Evolutionary conservation across 2,888 invertebrate species (phyloP).

Genomic region (Campopleginae sp.): DNA sequence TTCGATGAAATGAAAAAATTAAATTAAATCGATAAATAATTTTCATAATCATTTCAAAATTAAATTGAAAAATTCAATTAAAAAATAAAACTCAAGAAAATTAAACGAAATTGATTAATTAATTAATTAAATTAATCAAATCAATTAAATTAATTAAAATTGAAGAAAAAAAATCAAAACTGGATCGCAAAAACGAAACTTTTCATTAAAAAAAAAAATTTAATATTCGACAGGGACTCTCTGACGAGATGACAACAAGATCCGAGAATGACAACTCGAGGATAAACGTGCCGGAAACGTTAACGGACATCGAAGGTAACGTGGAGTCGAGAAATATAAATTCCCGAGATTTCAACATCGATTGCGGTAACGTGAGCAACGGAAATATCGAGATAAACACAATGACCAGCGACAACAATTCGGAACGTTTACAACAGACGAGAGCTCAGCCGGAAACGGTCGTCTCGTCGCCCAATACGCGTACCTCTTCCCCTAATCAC

Average conservation of each 20-base stretch:
- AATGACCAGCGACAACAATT: conserved; percentile 77
- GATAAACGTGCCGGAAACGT: conserved; percentile 28
- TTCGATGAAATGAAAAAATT: not conserved
- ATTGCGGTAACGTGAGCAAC: conserved; percentile 67
- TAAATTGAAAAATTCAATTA: too few species aligned
- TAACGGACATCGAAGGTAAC: conserved; percentile 62
- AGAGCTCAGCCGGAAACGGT: conserved; percentile 75
- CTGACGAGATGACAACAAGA: conserved; percentile 38
- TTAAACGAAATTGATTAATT: too few species aligned
- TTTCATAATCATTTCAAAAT: too few species aligned
- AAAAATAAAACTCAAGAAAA: too few species aligned
- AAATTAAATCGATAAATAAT: too few species aligned
- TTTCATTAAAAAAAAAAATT: too few species aligned
- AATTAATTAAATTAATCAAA: too few species aligned
- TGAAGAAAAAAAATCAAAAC: not conserved
- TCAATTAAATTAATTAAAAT: not conserved
- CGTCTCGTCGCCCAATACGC: conserved; percentile 79
- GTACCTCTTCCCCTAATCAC: conserved; percentile 80
- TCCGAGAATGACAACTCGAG: conserved; percentile 51
- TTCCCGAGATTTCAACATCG: conserved; percentile 48
- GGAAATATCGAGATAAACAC: conserved; percentile 77
- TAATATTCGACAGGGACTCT: conserved; percentile 44
- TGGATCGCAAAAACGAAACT: not conserved
- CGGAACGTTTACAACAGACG: conserved; percentile 75
- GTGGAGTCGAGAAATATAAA: conserved; percentile 56